Evolutionary conservation across 2,113 vertebrate species (phyloP), one percentile per base, ranked within the genome.

Genomic region (Corynorhinus townsendii): DNA sequence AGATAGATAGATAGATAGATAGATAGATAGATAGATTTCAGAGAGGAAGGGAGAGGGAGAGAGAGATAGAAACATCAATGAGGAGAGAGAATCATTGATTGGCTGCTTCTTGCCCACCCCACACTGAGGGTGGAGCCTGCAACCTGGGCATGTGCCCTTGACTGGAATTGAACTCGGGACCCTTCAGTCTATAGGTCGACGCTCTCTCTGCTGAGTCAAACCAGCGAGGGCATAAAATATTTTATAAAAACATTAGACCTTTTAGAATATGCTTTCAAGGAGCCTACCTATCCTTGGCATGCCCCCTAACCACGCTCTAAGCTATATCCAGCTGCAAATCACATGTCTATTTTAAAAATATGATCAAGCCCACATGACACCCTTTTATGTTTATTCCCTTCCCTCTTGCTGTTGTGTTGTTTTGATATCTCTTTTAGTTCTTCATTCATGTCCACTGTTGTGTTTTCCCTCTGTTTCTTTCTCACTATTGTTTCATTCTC

Each of bases 311-410:
- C 22, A 26, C 1, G 52, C 30, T 9, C 30, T 11, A 66, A 35
- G 11, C 5, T 71, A 15, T 9, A 22, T 7, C 3, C 2, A 28
- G 15, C 11, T 20, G 15, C 0, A 16, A 28, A n/a, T 30, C 59
- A 33, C 0, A 2, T 24, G 10, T 11, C 4, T 62, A 10, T 1
- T 59, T 54, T 11, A 22, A 83, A 35, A 49, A 52, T 12, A 17
- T 3, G 7, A 49, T 47, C n/a, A n/a, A 80, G 38, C 64, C 20
- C 2, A 40, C 40, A 71, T 5, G 4, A 11, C 10, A 38, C 9
- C 5, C 24, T 52, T 49, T 5, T 54, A 19, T 54, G 52, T 38
- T 15, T 26, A n/a, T 66, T 35, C 16, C 16, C 17, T 19, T 9
- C 24, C 26, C 9, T 30, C 11, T 49, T 11, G 4, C 22, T 3